A percentile compares a stretch with the other conserved stretches of the same genome.
phyloP scores from a whole-genome alignment of 2,888 invertebrate species.

The Thyatira batis region DNA sequence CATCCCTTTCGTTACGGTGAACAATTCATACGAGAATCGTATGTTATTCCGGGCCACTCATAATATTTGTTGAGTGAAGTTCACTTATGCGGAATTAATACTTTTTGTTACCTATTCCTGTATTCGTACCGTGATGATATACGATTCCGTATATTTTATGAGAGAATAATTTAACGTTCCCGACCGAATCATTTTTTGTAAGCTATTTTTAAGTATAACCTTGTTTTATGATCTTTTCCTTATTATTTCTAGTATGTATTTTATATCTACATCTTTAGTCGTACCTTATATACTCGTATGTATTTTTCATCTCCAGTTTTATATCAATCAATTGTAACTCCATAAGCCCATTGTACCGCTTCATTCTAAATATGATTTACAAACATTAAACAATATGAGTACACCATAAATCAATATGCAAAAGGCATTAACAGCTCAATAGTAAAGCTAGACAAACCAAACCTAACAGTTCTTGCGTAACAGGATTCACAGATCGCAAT shows the following conservation, averaged over 20 bases:
- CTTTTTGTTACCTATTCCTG: conserved; percentile 14
- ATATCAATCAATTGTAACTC: no score
- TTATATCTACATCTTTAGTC: no score
- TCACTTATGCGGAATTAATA: conserved; percentile 42
- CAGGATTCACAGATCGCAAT: conserved; percentile 14
- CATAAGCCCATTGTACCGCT: no score
- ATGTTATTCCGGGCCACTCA: conserved; percentile 49
- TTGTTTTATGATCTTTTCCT: neutral
- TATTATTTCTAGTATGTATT: neutral
- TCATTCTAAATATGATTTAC: neutral
- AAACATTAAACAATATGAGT: neutral
- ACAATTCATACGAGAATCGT: conserved; percentile 41
- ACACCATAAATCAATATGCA: neutral
- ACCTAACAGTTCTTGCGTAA: conserved; percentile 2
- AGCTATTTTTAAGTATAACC: neutral
- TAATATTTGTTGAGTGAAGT: conserved; percentile 53
- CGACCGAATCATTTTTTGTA: neutral
- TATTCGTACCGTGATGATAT: neutral
- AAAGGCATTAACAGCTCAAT: neutral
- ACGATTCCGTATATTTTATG: neutral
- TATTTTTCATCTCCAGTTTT: no score
- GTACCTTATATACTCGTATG: no score
- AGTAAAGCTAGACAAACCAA: neutral
- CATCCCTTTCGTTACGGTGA: conserved; percentile 50
- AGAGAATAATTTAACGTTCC: neutral